Conservation (phyloP, 2,797 vertebrate species). For the Melanotaenia maccullochi region DNA sequence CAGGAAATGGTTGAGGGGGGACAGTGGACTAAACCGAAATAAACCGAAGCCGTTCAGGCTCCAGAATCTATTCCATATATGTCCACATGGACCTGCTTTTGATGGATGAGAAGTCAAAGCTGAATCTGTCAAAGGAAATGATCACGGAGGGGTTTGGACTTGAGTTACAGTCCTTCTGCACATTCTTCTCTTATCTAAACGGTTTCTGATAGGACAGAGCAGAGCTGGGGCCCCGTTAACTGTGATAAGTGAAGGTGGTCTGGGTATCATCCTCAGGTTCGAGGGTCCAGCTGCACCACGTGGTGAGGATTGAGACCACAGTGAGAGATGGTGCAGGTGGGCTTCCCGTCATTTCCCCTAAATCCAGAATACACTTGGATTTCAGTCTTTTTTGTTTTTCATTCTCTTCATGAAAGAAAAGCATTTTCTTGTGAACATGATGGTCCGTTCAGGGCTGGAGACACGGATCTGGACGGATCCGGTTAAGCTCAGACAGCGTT, state of each 20-base stretch:
- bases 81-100: not conserved
- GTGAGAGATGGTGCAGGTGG: not conserved
- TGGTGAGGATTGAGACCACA: constrained; percentile 46
- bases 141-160: constrained; percentile 43
- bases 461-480: no score
- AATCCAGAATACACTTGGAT: not conserved
- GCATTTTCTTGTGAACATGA: no score
- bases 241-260: constrained; percentile 68
- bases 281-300: constrained; percentile 12
- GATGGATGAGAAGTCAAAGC: constrained; percentile 9
- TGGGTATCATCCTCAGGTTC: constrained; percentile 63
- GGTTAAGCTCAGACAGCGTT: no score
- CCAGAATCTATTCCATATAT: not conserved
- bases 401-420: not conserved
- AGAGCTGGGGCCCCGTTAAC: constrained; percentile 32
- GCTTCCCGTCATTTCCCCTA: not conserved
- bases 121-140: constrained; percentile 22
- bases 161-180: constrained; percentile 64
- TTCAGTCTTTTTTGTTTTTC: not conserved
- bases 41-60: not conserved
- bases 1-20: no score
- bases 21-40: not conserved
- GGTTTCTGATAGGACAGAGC: constrained; percentile 66
- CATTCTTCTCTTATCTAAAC: constrained; percentile 83
- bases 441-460: no score